These are phyloP conservation scores for Chionodraco myersi DNA, from an alignment of 2,113 vertebrate genomes.

Conservation along the genomic window DNA sequence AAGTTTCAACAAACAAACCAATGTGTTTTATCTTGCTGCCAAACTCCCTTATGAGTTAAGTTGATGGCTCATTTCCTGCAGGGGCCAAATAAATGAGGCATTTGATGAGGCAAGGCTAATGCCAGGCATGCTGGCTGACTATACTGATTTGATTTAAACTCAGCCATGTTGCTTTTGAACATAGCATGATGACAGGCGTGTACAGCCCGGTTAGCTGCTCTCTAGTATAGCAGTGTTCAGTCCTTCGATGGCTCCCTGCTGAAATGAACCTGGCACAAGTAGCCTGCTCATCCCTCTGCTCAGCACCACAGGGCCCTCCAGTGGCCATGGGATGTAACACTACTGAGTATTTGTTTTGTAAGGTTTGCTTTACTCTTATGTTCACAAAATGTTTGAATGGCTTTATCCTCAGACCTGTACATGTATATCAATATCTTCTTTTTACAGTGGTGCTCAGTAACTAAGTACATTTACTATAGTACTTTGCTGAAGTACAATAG, in stretches of 20 bases:
- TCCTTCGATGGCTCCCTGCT: neutral
- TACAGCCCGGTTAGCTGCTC: slow-evolving; percentile 43
- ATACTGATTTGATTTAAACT: slow-evolving; percentile 55
- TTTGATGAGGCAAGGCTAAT: slow-evolving; percentile 71
- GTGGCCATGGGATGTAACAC: slow-evolving; percentile 19
- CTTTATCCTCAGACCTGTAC: neutral
- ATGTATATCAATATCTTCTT: neutral
- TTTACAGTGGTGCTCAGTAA: too few relatives aligned
- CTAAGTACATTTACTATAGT: too few relatives aligned
- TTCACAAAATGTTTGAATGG: neutral
- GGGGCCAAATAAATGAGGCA: slow-evolving; percentile 69
- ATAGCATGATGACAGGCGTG: slow-evolving; percentile 52
- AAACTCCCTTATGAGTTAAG: slow-evolving; percentile 58
- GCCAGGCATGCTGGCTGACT: slow-evolving; percentile 57
- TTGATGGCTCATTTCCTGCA: slow-evolving; percentile 75
- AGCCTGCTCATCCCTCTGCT: neutral
- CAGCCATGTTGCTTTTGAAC: slow-evolving; percentile 56
- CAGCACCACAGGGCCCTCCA: slow-evolving; percentile 44
- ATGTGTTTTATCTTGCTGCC: slow-evolving; percentile 71
- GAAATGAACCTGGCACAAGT: slow-evolving; percentile 12
- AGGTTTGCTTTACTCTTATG: neutral
- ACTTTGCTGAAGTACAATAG: too few relatives aligned
- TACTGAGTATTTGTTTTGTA: neutral
- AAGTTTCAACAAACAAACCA: slow-evolving; percentile 71
- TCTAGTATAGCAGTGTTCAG: slow-evolving; percentile 16